Evolutionary conservation across 2,888 invertebrate genomes (phyloP), one percentile per base, ranked within the genome.

Genomic region (Perizoma flavofasciatum): DNA sequence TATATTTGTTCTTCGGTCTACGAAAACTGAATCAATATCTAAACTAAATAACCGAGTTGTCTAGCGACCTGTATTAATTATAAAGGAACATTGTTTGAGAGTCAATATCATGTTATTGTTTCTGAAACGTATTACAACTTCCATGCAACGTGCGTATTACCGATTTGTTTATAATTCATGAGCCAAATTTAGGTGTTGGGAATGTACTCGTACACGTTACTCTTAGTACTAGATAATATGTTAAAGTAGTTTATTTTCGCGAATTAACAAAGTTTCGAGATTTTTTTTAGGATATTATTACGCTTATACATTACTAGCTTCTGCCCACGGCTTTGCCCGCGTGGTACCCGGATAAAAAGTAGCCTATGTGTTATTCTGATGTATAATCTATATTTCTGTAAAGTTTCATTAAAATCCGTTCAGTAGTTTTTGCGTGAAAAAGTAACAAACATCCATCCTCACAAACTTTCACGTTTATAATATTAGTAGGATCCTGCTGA

Each of bases 201-300:
- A 59, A 58, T 61, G 51, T 53, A 61, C 60, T 65, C 62, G 65
- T 57, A 61, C 60, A 67, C 62, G 65, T 57, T 22, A 61, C 60
- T 65, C 62, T 64, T 57, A 59, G 63, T 54, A 41, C 8, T n/a
- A 51, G 32, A 51, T 59, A 22, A 63, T 58, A 33, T 49, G 54
- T 52, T 63, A 54, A 49, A 61, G 37, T 44, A 59, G 62, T 59
- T 61, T 61, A 59, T 61, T 59, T 49, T 55, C 50, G 62, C 60
- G 51, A 59, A 64, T 64, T 56, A 53, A 47, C 63, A 65, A 54
- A 61, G 63, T 61, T 64, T 10, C 50, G 40, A 57, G 22, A 22
- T 22, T 22, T 22, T 22, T 22, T 2, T 22, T 22, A 22, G 22
- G 3, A 22, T 22, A 22, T 22, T 22, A 22, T n/a, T n/a, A n/a